phyloP scores from a whole-genome alignment of 2,113 vertebrate genomes.

The Lagopus leucura region DNA sequence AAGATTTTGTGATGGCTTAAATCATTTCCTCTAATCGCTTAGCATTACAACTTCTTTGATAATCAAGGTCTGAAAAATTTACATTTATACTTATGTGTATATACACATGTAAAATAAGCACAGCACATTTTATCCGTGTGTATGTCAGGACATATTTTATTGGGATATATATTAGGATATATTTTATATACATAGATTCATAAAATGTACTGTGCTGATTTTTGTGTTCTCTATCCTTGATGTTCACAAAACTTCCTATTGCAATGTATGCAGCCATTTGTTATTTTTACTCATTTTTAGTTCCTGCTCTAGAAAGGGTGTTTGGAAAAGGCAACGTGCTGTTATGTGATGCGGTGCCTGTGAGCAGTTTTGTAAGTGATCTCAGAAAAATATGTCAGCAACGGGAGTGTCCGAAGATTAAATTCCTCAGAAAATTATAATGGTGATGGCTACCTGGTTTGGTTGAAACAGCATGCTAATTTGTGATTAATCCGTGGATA shows the following conservation, averaged over 20 bases:
- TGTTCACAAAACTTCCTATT: neutral
- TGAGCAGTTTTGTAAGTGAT: neutral
- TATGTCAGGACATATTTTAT: too few species aligned
- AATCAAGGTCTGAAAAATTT: neutral
- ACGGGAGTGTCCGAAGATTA: neutral
- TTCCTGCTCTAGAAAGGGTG: neutral
- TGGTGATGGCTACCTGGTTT: neutral
- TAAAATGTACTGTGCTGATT: neutral
- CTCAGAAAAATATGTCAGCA: neutral
- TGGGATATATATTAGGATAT: too few species aligned
- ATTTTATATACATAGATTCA: too few species aligned
- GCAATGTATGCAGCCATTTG: neutral
- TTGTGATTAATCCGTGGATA: neutral
- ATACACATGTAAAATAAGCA: neutral
- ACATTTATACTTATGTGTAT: neutral
- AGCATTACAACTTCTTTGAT: neutral
- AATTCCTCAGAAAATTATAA: neutral
- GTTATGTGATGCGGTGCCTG: neutral
- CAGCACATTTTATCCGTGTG: too few species aligned
- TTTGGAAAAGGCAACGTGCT: neutral
- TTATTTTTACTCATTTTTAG: neutral
- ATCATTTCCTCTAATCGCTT: neutral
- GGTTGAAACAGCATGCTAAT: neutral
- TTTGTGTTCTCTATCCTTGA: neutral
- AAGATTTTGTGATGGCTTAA: neutral